phyloP scores from a whole-genome alignment of 2,113 vertebrate genomes.

The Seriola aureovittata region DNA sequence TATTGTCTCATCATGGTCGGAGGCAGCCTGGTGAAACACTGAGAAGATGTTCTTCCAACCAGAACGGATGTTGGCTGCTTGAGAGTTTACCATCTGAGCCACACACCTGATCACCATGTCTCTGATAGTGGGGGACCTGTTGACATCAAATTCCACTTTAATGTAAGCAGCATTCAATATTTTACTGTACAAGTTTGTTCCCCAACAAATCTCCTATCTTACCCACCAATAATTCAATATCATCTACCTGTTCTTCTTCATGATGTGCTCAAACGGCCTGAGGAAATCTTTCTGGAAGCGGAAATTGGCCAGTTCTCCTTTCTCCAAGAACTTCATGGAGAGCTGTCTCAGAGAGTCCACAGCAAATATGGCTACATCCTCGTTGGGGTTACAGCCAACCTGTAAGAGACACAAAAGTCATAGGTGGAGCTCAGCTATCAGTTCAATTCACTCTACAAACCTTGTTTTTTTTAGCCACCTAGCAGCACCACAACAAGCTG shows the following conservation, averaged over 20 bases:
- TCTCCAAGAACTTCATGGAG: conserved; percentile 99
- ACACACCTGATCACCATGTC: conserved; percentile 98
- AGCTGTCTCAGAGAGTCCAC: conserved; percentile 97
- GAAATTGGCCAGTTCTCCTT: conserved; percentile 98
- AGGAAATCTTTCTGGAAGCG: conserved; percentile 99
- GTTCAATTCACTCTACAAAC: too few relatives aligned
- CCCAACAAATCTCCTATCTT: background rate
- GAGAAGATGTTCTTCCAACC: conserved; percentile 99
- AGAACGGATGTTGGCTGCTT: conserved; percentile 96
- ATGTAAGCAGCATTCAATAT: too few relatives aligned
- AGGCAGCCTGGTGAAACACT: conserved; percentile 97
- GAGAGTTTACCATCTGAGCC: conserved; percentile 98
- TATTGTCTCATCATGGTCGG: conserved; percentile 94
- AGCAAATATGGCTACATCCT: conserved; percentile 98
- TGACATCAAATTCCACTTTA: background rate
- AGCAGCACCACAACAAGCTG: background rate
- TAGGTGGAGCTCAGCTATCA: background rate
- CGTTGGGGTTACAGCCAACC: conserved; percentile 99
- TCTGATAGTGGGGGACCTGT: conserved; percentile 94
- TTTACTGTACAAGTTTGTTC: too few relatives aligned
- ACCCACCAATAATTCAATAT: background rate
- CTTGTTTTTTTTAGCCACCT: too few relatives aligned
- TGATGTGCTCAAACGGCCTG: conserved; percentile 97
- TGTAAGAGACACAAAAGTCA: conserved; percentile 53
- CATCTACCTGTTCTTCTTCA: conserved; percentile 97